Base-by-base conservation (phyloP, 1,140 invertebrate species). In the Drosophila littoralis region DNA sequence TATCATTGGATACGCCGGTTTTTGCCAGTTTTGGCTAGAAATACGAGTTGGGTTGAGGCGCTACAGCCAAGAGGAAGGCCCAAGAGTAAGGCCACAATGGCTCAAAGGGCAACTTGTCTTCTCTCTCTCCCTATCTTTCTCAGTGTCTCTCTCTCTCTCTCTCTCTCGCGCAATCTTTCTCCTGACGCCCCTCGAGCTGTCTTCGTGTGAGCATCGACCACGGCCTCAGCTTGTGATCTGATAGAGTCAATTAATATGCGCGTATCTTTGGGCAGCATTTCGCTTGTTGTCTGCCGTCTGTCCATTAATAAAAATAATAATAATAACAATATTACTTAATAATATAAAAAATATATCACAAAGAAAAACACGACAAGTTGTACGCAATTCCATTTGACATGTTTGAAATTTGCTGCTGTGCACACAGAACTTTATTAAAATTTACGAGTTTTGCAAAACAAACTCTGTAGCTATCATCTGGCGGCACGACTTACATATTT, bases 11-110 rank as follows among this genome's bases (percentile, higher is more conserved):
- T 66, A 65, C 52, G 76, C 81, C 57, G 82, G 79, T 73, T 79
- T 64, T 64, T 68, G 72, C 91, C 77, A 79, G 91, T 91, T 91
- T 72, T n/a, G 65, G 66, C 81, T 75, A 81, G 85, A 90, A 77
- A 77, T 63, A 66, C 46, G 38, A 48, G 42, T 10, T 36, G 33
- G 12, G 9, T 32, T 28, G 33, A 46, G 50, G 70, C 22, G 33
- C 12, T 51, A 40, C 13, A 32, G 15, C 32, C 32, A 15, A 35
- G 50, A 15, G 32, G 12, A n/a, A 15, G 32, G 28, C 45, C 17
- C 42, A 33, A 33, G 32, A 13, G 38, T 2, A 10, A 35, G n/a
- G 50, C 2, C 12, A 9, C 50, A 9, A 7, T 33, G 15, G 52
- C 51, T 28, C 4, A 46, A 43, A 59, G 42, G 57, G n/a, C 9